These are phyloP conservation scores for Mallotus villosus DNA, from an alignment of 2,797 vertebrate species.

Conservation along the genomic window DNA sequence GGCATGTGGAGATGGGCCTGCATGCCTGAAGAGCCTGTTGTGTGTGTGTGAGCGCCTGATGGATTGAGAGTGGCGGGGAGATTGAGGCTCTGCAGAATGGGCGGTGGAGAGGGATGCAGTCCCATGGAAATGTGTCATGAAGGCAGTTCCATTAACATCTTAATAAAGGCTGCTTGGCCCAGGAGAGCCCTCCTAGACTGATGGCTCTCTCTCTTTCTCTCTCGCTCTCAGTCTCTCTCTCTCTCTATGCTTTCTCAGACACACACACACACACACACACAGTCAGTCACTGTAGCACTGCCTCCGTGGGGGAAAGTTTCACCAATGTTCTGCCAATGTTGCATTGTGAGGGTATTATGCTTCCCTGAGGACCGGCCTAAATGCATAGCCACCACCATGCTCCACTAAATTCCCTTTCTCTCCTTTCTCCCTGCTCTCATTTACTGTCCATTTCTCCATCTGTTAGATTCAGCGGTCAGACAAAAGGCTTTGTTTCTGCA, in stretches of 20 bases:
- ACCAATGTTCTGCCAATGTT: slow-evolving; percentile 55
- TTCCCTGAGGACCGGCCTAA: slow-evolving; percentile 67
- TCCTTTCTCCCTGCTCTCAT: slow-evolving; percentile 54
- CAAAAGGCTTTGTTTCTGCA: slow-evolving; percentile 77
- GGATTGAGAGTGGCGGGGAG: slow-evolving; percentile 54
- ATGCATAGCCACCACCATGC: slow-evolving; percentile 61
- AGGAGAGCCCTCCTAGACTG: slow-evolving; percentile 64
- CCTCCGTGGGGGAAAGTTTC: slow-evolving; percentile 57
- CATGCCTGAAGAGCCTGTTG: slow-evolving; percentile 50
- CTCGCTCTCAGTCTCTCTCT: slow-evolving; percentile 19
- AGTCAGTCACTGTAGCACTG: slow-evolving; percentile 50
- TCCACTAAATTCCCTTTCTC: slow-evolving; percentile 64
- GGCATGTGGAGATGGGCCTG: slow-evolving; percentile 4
- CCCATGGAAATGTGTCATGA: slow-evolving; percentile 76
- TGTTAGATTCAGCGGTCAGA: slow-evolving; percentile 69
- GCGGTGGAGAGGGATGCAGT: slow-evolving; percentile 58
- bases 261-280: slow-evolving; percentile 38
- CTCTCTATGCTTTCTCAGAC: slow-evolving; percentile 2
- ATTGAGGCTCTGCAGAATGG: slow-evolving; percentile 65
- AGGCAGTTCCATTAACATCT: slow-evolving; percentile 81
- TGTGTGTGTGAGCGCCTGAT: slow-evolving; percentile 61
- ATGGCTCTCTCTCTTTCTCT: slow-evolving; percentile 21
- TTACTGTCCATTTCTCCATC: slow-evolving; percentile 78
- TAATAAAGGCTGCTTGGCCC: slow-evolving; percentile 74
- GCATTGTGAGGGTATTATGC: slow-evolving; percentile 69